Percentiles rank a stretch among this genome's conserved stretches.
Evolutionary conservation across 1,140 invertebrate genomes (phyloP).

Genomic region (Drosophila suzukii): DNA sequence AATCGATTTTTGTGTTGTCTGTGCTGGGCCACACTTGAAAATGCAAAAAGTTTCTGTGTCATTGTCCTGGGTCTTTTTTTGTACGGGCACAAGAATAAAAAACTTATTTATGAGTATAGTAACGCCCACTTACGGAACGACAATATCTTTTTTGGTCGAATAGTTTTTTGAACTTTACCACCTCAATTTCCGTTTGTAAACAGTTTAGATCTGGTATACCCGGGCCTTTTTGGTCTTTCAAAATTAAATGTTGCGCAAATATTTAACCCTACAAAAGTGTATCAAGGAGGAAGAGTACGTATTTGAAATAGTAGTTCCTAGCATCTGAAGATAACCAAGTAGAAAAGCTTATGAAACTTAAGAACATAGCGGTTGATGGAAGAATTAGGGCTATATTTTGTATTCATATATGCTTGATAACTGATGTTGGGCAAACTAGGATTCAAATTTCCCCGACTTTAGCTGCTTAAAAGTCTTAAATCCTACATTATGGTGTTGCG

Average conservation of each 20-base stretch:
- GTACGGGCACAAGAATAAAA: conserved; percentile 3
- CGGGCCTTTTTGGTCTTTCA: conserved; percentile 38
- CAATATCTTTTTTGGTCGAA: conserved; percentile 12
- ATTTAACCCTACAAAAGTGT: conserved; percentile 10
- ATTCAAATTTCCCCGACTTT: no score
- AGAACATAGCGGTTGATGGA: neutral
- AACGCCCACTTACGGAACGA: conserved; percentile 16
- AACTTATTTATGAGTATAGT: conserved; percentile 1
- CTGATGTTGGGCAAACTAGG: neutral
- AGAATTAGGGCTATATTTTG: neutral
- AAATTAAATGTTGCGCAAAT: conserved; percentile 72
- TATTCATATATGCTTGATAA: neutral
- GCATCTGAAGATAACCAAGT: no score
- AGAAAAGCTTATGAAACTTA: neutral
- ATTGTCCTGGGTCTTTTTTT: conserved; percentile 54
- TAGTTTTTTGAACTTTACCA: conserved; percentile 21
- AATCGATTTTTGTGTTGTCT: conserved; percentile 25
- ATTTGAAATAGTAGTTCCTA: neutral
- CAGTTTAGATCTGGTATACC: conserved; percentile 9
- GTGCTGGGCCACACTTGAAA: conserved; percentile 41
- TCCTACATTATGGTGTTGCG: neutral
- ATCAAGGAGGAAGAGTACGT: conserved; percentile 49
- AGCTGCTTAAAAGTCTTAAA: neutral
- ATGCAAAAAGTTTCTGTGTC: conserved; percentile 52
- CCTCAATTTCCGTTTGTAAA: neutral